Percentiles rank a stretch among this genome's conserved stretches.
These are phyloP conservation scores for Polypedilum vanderplanki DNA, from an alignment of 1,140 invertebrate genomes.

Conservation along the genomic window DNA sequence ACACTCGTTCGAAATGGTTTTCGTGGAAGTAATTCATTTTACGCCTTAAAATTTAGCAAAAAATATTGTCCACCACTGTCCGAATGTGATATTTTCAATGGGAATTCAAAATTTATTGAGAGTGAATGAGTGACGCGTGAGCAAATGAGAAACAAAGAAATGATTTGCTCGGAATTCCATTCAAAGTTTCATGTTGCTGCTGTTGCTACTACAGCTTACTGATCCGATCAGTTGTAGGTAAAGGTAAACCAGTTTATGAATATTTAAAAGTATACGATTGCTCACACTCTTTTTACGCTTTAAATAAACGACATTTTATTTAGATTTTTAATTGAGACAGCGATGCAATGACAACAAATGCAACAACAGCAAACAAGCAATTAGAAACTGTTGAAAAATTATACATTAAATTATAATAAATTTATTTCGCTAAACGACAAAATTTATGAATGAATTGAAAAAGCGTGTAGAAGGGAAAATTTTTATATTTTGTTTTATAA, in stretches of 20 bases:
- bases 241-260: slow-evolving; percentile 27
- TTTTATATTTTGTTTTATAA: no score
- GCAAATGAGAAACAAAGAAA: background rate
- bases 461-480: no score
- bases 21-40: background rate
- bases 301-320: background rate
- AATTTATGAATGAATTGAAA: no score
- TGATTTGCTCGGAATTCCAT: slow-evolving; percentile 11
- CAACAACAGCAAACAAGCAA: background rate
- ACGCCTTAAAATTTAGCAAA: background rate
- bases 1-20: background rate
- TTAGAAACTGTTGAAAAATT: slow-evolving; percentile 14
- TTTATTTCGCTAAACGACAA: no score
- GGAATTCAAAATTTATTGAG: background rate
- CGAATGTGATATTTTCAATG: background rate
- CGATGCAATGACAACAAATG: no score
- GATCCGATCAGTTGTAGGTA: background rate
- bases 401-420: background rate
- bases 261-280: background rate
- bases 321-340: no score
- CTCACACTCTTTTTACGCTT: background rate
- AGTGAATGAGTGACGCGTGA: background rate
- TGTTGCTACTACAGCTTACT: background rate
- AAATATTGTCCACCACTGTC: background rate
- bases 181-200: slow-evolving; percentile 11